Percentiles rank a stretch among this genome's conserved stretches.
Conservation (phyloP, 2,888 invertebrate species). For the Embidobia sp. region DNA sequence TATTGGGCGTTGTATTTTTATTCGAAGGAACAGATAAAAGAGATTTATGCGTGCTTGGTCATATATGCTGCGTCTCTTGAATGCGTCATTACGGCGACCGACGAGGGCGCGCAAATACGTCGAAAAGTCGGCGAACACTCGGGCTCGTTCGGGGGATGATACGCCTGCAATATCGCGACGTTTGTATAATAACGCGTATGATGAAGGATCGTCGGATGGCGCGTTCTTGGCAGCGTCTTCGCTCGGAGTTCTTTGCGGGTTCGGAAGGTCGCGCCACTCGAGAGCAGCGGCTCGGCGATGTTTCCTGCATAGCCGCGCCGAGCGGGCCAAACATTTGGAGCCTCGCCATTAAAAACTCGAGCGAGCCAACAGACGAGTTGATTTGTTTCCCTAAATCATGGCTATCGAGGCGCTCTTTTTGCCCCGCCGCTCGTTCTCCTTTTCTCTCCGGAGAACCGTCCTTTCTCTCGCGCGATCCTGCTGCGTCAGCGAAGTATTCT, state of each 20-base stretch:
- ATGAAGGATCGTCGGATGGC: slow-evolving; percentile 75
- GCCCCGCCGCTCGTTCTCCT: too few relatives aligned
- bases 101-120: slow-evolving; percentile 56
- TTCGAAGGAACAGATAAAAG: slow-evolving; percentile 61
- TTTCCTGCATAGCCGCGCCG: slow-evolving; percentile 73
- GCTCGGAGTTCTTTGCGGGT: slow-evolving; percentile 55
- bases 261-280: slow-evolving; percentile 65
- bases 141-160: slow-evolving; percentile 62
- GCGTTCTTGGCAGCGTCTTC: slow-evolving; percentile 78
- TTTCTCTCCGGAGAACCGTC: slow-evolving; percentile 36
- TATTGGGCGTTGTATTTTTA: slow-evolving; percentile 57
- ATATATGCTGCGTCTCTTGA: slow-evolving; percentile 55
- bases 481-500: slow-evolving; percentile 70
- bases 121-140: slow-evolving; percentile 44
- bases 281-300: slow-evolving; percentile 47
- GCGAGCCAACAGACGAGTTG: slow-evolving; percentile 79
- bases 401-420: slow-evolving; percentile 71
- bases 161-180: slow-evolving; percentile 73
- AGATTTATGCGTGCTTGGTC: slow-evolving; percentile 49
- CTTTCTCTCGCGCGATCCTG: slow-evolving; percentile 56
- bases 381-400: slow-evolving; percentile 79
- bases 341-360: slow-evolving; percentile 81
- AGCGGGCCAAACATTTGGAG: slow-evolving; percentile 81
- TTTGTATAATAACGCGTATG: slow-evolving; percentile 79
- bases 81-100: slow-evolving; percentile 62